These are phyloP conservation scores for Rhabdophis nuchalis DNA, from an alignment of 2,797 vertebrate genomes.

Conservation along the genomic window DNA sequence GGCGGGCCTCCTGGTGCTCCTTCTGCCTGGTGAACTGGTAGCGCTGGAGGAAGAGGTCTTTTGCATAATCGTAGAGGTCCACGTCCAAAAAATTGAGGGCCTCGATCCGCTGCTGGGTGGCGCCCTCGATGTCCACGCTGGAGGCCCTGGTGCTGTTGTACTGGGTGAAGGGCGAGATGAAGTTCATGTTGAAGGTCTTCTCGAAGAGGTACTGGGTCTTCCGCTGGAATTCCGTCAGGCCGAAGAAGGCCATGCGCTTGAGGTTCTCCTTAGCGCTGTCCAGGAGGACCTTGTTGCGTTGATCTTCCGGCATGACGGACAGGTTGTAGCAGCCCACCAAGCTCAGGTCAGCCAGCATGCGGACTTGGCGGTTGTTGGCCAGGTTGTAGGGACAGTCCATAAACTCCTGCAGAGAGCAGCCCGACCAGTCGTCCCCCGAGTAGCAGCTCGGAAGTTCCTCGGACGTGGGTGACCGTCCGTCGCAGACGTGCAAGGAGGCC, in stretches of 20 bases:
- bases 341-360: slow-evolving; percentile 96
- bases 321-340: slow-evolving; percentile 96
- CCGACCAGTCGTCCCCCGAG: slow-evolving; percentile 92
- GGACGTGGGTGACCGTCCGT: slow-evolving; percentile 86
- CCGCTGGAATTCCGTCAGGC: slow-evolving; percentile 94
- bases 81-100: slow-evolving; percentile 91
- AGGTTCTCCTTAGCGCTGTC: slow-evolving; percentile 95
- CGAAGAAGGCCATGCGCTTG: slow-evolving; percentile 93
- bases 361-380: slow-evolving; percentile 94
- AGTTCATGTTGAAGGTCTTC: slow-evolving; percentile 91
- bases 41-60: slow-evolving; percentile 94
- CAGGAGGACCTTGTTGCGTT: slow-evolving; percentile 86
- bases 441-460: slow-evolving; percentile 95
- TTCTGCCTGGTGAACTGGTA: slow-evolving; percentile 93
- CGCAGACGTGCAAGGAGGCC: slow-evolving; percentile 90
- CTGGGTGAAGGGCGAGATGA: slow-evolving; percentile 93
- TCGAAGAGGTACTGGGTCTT: slow-evolving; percentile 98
- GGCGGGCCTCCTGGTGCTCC: slow-evolving; percentile 86
- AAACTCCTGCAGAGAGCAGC: slow-evolving; percentile 90
- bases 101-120: slow-evolving; percentile 85
- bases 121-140: slow-evolving; percentile 83
- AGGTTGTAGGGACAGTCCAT: slow-evolving; percentile 95
- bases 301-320: slow-evolving; percentile 87
- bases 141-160: slow-evolving; percentile 92
- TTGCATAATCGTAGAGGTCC: slow-evolving; percentile 91